Evolutionary conservation across 2,797 vertebrate species (phyloP).

Genomic region (Pitangus sulphuratus): DNA sequence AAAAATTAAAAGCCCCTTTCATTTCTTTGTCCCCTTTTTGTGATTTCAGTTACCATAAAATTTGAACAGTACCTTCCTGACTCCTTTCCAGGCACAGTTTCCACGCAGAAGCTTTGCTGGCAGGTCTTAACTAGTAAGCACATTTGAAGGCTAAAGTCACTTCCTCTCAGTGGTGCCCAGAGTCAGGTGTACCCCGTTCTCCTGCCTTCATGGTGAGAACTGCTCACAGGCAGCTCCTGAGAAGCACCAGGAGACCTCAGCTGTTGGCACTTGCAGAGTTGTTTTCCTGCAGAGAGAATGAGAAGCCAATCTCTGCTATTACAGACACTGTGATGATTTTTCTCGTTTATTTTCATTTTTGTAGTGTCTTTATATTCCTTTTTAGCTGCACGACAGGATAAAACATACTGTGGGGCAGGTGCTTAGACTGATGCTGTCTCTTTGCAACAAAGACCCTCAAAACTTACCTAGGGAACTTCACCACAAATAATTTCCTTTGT

Average conservation of each 20-base stretch:
- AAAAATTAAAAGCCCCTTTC: neutral
- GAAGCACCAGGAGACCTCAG: neutral
- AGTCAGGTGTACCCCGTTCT: slow-evolving; percentile 2
- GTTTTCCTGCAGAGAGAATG: neutral
- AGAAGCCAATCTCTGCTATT: neutral
- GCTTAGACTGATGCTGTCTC: neutral
- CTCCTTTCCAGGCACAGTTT: neutral
- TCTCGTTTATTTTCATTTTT: neutral
- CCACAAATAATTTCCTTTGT: neutral
- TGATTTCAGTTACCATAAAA: slow-evolving; percentile 18
- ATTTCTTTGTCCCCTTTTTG: neutral
- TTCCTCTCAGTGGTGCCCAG: neutral
- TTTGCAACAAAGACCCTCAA: neutral
- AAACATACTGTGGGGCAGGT: neutral
- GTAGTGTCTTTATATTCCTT: neutral
- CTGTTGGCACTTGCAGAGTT: neutral
- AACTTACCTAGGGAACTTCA: neutral
- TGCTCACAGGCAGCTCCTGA: neutral
- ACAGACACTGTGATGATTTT: neutral
- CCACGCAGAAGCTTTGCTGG: neutral
- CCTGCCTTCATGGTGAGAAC: neutral
- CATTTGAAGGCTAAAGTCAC: neutral
- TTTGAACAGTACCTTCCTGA: neutral
- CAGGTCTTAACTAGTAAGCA: neutral
- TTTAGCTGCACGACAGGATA: neutral